Base-by-base conservation (phyloP, 2,888 invertebrate species). In the Amblyjoppa proteus region DNA sequence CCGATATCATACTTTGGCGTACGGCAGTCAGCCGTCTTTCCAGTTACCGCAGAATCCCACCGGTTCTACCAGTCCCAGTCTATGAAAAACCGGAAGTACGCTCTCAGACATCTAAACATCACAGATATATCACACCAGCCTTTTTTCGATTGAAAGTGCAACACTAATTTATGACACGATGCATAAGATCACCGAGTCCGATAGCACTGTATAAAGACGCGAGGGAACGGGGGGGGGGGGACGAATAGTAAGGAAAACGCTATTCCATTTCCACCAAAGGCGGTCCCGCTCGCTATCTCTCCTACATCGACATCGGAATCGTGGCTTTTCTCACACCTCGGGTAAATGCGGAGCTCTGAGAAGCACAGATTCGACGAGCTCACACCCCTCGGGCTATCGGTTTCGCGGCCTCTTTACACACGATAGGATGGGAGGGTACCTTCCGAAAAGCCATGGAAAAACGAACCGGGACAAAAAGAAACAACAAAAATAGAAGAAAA, bases 361-460 rank as follows among this genome's bases (percentile, higher is more conserved):
- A 49, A 79, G 49, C 75, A 76, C 51, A 20, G 66, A 76, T 76
- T 76, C 45, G 51, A 51, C 64, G 49, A 66, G 64, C 49, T 16
- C 51, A 51, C 38, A 64, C 20, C 25, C 64, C 75, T 66, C 75
- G 28, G 68, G 68, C 68, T 77, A 77, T 77, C 68, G 77, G 77
- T 68, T 77, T 77, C 77, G 77, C 41, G 68, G 77, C 66, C 68
- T 77, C 77, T 77, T 77, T 68, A 41, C 51, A 77, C 68, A 68
- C 66, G 68, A 38, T 68, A 77, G 51, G 51, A 53, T 16, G 31
- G 58, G 3, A 41, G 11, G 66, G 51, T 76, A 53, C 68, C 38
- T 77, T 77, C 68, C 25, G 38, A 38, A 81, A 71, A 81, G 81
- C 77, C 41, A 58, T 71, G 3, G 16, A 68, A 58, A 74, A 81